Percentiles rank a stretch among this genome's conserved stretches.
phyloP scores from a whole-genome alignment of 30 jellyfish, hydroid and myxozoan species.

The Aurelia aurita region DNA sequence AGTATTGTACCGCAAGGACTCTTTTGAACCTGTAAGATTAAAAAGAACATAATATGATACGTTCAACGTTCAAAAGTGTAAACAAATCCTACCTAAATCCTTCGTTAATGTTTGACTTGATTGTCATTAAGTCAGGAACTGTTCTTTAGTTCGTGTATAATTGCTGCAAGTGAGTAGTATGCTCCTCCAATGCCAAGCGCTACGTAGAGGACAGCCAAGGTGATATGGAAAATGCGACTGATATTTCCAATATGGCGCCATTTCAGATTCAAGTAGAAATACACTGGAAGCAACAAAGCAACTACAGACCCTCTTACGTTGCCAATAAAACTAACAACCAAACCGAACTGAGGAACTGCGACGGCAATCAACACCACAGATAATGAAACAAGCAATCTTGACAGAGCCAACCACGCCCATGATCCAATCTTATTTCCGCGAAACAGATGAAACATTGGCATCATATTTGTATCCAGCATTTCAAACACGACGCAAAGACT shows the following conservation, averaged over 20 bases:
- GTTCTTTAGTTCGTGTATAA: not conserved
- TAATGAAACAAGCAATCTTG: conserved; percentile 28
- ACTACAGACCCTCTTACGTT: conserved; percentile 70
- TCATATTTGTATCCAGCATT: conserved; percentile 62
- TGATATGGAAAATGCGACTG: conserved; percentile 10
- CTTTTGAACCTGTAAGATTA: no score
- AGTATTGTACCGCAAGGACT: no score
- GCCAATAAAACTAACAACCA: conserved; percentile 74
- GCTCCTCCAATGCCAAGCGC: conserved; percentile 71
- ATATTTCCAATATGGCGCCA: conserved; percentile 26
- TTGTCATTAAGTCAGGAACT: no score
- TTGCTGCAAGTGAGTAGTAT: conserved; percentile 36
- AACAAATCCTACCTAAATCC: no score
- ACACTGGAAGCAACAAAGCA: conserved; percentile 52
- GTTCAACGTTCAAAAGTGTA: no score
- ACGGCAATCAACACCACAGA: conserved; percentile 55
- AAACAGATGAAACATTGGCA: conserved; percentile 36
- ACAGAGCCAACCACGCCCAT: conserved; percentile 43
- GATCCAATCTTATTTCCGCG: not conserved
- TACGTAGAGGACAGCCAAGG: conserved; percentile 1
- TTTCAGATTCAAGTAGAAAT: conserved; percentile 44
- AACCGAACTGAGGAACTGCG: conserved; percentile 73
- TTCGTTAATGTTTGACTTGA: no score
- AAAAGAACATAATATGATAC: no score
- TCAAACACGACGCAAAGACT: conserved; percentile 77